These are phyloP conservation scores for Brachyrhaphis roseni DNA, from an alignment of 2,797 vertebrate genomes.

Conservation along the genomic window DNA sequence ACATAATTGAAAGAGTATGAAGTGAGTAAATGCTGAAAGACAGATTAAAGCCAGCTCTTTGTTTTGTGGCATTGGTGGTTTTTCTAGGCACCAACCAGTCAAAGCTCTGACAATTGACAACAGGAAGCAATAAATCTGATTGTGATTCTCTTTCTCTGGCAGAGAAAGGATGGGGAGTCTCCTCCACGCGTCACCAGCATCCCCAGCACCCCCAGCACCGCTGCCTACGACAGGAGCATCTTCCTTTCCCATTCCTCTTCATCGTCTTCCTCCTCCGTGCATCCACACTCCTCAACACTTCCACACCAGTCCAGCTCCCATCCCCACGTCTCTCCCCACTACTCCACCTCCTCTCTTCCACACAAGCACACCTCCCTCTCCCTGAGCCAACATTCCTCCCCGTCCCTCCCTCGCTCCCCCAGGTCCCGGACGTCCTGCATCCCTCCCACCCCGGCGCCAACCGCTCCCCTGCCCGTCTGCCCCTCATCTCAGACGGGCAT, in stretches of 20 bases:
- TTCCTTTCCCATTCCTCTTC: constrained; percentile 79
- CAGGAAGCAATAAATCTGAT: background rate
- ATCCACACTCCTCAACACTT: constrained; percentile 73
- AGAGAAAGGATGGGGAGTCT: constrained; percentile 86
- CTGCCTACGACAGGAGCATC: constrained; percentile 85
- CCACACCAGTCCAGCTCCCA: constrained; percentile 71
- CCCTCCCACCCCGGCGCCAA: constrained; percentile 81
- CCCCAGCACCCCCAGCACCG: constrained; percentile 85
- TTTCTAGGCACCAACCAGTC: background rate
- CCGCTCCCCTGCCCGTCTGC: constrained; percentile 77
- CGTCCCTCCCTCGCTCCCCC: constrained; percentile 82
- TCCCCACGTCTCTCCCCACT: constrained; percentile 62
- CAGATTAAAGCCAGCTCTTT: background rate
- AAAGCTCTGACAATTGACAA: background rate
- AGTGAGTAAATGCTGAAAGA: background rate
- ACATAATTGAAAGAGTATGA: background rate
- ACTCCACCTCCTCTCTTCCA: constrained; percentile 82
- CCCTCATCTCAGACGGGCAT: constrained; percentile 73
- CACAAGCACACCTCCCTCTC: constrained; percentile 79
- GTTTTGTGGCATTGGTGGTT: background rate
- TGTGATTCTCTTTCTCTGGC: constrained; percentile 33
- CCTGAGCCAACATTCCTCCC: constrained; percentile 77
- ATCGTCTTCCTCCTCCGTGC: constrained; percentile 63
- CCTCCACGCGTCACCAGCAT: constrained; percentile 88
- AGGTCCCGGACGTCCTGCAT: constrained; percentile 85